Base-by-base conservation (phyloP, 2,888 invertebrate genomes). In the Aproaerema taeniolella region DNA sequence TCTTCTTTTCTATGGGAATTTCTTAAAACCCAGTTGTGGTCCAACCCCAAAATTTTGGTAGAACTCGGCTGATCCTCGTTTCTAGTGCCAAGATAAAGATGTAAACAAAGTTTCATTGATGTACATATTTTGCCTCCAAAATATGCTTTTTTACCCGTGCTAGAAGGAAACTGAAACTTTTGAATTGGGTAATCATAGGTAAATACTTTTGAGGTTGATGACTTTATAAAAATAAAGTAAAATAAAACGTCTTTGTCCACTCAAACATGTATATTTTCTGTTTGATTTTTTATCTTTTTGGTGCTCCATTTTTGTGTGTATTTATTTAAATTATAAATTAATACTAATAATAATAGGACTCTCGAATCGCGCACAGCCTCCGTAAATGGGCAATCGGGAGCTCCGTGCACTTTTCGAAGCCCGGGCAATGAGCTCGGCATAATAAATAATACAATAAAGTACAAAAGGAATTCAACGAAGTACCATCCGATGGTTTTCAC, bases 241-340 rank as follows among this genome's bases (percentile, higher is more conserved):
- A n/a, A 75, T 74, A 54, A 83, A 81, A 82, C 62, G 60, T 53
- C 39, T 6, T 15, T 53, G 39, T 80, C 63, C 77, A 77, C 68
- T 83, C 78, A 85, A 85, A 85, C 82, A 75, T 72, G 70, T 83
- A 68, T 81, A 81, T 83, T 81, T 81, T 74, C 64, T 70, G 79
- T 82, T 82, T 79, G 73, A 71, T 71, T 77, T 78, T 71, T 59
- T 62, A 65, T 63, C 61, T 77, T 81, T 85, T 81, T 79, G 82
- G 86, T 86, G 85, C 86, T 86, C 85, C 86, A 83, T 85, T 85
- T 81, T 79, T 62, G 68, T 68, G 78, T 81, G 78, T 81, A 57
- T 62, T 64, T 74, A 58, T 72, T 82, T 82, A 78, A 81, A 72
- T 80, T 80, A 85, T 76, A 76, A 80, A 78, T 82, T 81, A 85